These are phyloP conservation scores for Orchesella flavescens DNA, from an alignment of 2,888 invertebrate species.

Conservation along the genomic window DNA sequence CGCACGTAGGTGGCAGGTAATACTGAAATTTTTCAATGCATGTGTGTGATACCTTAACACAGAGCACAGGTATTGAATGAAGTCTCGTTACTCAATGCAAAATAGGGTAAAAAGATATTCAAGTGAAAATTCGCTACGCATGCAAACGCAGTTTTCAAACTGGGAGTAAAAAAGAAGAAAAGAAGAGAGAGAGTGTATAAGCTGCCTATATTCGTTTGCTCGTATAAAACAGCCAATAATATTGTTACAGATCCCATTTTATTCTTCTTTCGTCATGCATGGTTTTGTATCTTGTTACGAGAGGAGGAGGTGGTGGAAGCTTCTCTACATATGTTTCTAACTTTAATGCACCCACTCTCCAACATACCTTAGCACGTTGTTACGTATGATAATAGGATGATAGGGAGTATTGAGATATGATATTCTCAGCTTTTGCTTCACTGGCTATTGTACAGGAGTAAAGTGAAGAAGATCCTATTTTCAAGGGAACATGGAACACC, in stretches of 20 bases:
- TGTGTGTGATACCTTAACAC: no score
- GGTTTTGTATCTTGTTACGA: constrained; percentile 31
- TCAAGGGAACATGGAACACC: constrained; percentile 18
- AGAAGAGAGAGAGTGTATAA: no score
- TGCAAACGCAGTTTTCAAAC: not conserved
- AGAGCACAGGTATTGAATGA: not conserved
- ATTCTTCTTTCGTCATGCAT: not conserved
- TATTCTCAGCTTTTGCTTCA: constrained; percentile 13
- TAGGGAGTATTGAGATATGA: not conserved
- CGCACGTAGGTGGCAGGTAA: no score
- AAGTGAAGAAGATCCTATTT: constrained; percentile 40
- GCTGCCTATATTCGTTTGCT: not conserved
- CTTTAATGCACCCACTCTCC: not conserved
- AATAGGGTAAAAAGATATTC: constrained; percentile 8
- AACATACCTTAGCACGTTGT: not conserved
- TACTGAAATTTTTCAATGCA: no score
- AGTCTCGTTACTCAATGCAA: constrained; percentile 21
- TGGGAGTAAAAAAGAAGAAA: no score
- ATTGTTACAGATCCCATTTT: constrained; percentile 23
- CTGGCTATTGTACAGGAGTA: not conserved
- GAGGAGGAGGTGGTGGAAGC: no score
- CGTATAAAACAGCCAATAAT: constrained; percentile 21
- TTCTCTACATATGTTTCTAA: constrained; percentile 33
- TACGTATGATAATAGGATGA: not conserved
- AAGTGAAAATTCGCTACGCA: not conserved